Base-by-base conservation (phyloP, 2,797 vertebrate species). In the Cebuella pygmaea region DNA sequence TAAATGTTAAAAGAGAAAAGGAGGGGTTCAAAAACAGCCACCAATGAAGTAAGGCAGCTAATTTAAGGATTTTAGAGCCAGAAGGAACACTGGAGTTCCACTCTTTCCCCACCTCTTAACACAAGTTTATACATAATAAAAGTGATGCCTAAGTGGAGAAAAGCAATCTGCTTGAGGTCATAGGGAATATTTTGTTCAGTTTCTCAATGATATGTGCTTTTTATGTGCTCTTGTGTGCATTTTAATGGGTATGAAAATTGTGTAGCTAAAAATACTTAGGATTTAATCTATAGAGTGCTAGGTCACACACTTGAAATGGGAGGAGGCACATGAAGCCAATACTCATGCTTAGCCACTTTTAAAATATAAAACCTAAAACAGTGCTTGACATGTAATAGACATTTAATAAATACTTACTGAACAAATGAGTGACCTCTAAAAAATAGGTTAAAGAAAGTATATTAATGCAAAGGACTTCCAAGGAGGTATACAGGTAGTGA, bases 381-480 rank as follows among this genome's bases (percentile, higher is more conserved):
- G 36, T 33, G 4, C 61, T 74, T 84, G 39, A 80, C 72, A 91
- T 75, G 22, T 44, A 89, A 74, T 2, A 79, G 30, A 61, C 41
- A 30, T 81, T 95, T 85, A 88, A 59, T 84, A 91, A 96, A 85
- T 81, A 91, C 75, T 82, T 94, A 46, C 10, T 90, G 67, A 92
- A 64, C 30, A 36, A 88, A 88, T 48, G 7, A 83, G 33, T 48
- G 27, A 19, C 27, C 75, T 92, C 64, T 72, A 41, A 93, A 94
- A 88, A 24, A 33, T 4, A 76, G 10, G 7, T 81, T 81, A 93
- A 87, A 95, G 64, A 39, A 85, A 39, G 67, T 17, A 76, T n/a
- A 89, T 55, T 33, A 74, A 85, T 4, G 55, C 22, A 76, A n/a
- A 82, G 39, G 33, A 4, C 75, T 79, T 96, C 41, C 55, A 83